Percentiles rank a stretch among this genome's conserved stretches.
Conservation (phyloP, 1,140 invertebrate species). For the Helicoverpa armigera region DNA sequence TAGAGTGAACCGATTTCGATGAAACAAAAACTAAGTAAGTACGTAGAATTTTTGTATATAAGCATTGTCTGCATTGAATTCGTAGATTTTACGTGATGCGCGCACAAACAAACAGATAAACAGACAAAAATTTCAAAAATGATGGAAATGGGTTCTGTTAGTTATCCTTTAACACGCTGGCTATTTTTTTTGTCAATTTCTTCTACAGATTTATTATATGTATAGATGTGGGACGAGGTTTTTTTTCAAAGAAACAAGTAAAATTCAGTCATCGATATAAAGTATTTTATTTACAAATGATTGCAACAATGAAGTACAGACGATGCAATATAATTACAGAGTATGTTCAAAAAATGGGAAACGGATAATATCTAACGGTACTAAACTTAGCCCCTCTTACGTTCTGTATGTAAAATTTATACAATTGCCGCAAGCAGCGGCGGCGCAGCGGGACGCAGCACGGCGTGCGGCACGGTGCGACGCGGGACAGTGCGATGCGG, state of each 20-base stretch:
- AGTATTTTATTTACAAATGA: slow-evolving; percentile 88
- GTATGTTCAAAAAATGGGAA: slow-evolving; percentile 85
- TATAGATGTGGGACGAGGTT: neutral
- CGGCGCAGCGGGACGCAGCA: slow-evolving; percentile 50
- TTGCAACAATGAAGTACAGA: slow-evolving; percentile 87
- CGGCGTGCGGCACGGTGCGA: slow-evolving; percentile 46
- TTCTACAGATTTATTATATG: too few species aligned
- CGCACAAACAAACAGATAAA: too few species aligned
- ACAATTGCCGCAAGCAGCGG: slow-evolving; percentile 72
- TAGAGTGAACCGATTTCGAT: too few species aligned
- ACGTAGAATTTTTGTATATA: too few species aligned
- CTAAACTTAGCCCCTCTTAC: slow-evolving; percentile 77
- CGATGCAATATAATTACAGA: slow-evolving; percentile 86
- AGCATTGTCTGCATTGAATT: too few species aligned
- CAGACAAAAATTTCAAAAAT: too few species aligned
- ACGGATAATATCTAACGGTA: slow-evolving; percentile 85
- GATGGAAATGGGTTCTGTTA: too few species aligned
- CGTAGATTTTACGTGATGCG: too few species aligned
- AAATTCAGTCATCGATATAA: slow-evolving; percentile 79
- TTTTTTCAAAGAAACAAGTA: neutral
- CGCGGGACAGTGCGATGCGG: slow-evolving; percentile 56
- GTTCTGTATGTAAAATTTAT: slow-evolving; percentile 74
- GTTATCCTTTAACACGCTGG: too few species aligned
- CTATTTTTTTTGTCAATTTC: too few species aligned
- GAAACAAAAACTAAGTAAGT: too few species aligned